These are phyloP conservation scores for Drosophila yakuba DNA, from an alignment of 1,140 invertebrate genomes.

Conservation along the genomic window DNA sequence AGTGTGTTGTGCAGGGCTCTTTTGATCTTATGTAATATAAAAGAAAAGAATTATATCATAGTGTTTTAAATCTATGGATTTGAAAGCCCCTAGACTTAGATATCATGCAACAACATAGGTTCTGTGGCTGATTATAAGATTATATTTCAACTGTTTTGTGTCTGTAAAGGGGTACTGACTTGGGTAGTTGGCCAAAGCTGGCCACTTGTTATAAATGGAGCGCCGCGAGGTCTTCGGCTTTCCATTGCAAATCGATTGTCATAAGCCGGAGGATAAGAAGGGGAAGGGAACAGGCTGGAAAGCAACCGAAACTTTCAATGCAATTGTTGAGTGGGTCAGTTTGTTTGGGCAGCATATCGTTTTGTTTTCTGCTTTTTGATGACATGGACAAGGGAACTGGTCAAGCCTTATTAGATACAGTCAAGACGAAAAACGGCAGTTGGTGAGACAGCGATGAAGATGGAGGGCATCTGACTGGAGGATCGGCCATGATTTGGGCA, in stretches of 20 bases:
- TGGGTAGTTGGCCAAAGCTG: slow-evolving; percentile 41
- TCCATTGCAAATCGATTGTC: slow-evolving; percentile 83
- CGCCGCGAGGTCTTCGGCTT: slow-evolving; percentile 70
- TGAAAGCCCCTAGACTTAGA: no score
- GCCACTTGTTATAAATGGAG: slow-evolving; percentile 81
- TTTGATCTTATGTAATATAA: background rate
- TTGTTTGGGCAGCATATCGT: slow-evolving; percentile 33
- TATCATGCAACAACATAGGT: no score
- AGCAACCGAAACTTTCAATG: slow-evolving; percentile 43
- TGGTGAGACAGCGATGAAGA: slow-evolving; percentile 37
- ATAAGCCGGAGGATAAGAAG: slow-evolving; percentile 54
- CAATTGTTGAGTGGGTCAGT: slow-evolving; percentile 60
- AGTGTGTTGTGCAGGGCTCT: no score
- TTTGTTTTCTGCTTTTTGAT: slow-evolving; percentile 23
- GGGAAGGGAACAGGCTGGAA: slow-evolving; percentile 17
- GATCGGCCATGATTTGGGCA: slow-evolving; percentile 49
- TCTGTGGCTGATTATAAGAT: background rate
- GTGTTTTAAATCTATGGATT: no score
- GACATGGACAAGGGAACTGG: slow-evolving; percentile 52
- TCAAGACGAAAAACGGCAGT: slow-evolving; percentile 30
- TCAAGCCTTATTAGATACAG: slow-evolving; percentile 56
- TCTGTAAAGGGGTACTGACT: slow-evolving; percentile 22
- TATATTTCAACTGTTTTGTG: slow-evolving; percentile 4
- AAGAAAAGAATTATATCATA: background rate
- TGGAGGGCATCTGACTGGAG: slow-evolving; percentile 34